A percentile compares a stretch with the other conserved stretches of the same genome.
Conservation (phyloP, 2,888 invertebrate species). For the Masnerella sp. region DNA sequence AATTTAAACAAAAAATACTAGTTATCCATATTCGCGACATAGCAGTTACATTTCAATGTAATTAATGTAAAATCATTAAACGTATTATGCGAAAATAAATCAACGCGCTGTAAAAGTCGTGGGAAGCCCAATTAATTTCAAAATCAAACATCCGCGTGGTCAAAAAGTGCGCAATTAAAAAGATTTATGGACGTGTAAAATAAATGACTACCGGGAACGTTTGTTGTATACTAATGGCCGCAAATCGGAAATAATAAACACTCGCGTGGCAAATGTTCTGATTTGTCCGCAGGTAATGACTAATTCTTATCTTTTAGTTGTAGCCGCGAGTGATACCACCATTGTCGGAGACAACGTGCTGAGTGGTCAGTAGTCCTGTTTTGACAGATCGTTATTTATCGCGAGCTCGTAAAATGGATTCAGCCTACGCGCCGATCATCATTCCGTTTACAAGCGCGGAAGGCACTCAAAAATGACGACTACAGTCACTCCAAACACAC, state of each 20-base stretch:
- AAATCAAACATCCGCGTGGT: conserved; percentile 37
- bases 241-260: conserved; percentile 55
- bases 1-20: too few species aligned
- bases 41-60: neutral
- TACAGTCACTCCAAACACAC: conserved; percentile 28
- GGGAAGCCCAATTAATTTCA: conserved; percentile 41
- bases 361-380: conserved; percentile 69
- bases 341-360: conserved; percentile 62
- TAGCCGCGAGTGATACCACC: conserved; percentile 51
- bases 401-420: conserved; percentile 69
- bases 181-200: conserved; percentile 47
- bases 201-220: conserved; percentile 41
- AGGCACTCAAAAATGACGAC: conserved; percentile 53
- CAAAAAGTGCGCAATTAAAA: conserved; percentile 45
- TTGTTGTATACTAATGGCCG: conserved; percentile 49
- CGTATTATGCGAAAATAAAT: conserved; percentile 15
- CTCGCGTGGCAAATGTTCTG: conserved; percentile 55
- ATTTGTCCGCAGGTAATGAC: conserved; percentile 46
- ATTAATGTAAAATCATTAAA: conserved; percentile 10
- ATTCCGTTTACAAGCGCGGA: conserved; percentile 45
- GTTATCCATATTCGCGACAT: neutral
- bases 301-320: conserved; percentile 57
- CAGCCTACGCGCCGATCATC: conserved; percentile 59
- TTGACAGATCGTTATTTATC: conserved; percentile 72
- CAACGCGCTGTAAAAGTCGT: conserved; percentile 24